phyloP scores from a whole-genome alignment of 2,797 vertebrate species.

The Artibeus jamaicensis region DNA sequence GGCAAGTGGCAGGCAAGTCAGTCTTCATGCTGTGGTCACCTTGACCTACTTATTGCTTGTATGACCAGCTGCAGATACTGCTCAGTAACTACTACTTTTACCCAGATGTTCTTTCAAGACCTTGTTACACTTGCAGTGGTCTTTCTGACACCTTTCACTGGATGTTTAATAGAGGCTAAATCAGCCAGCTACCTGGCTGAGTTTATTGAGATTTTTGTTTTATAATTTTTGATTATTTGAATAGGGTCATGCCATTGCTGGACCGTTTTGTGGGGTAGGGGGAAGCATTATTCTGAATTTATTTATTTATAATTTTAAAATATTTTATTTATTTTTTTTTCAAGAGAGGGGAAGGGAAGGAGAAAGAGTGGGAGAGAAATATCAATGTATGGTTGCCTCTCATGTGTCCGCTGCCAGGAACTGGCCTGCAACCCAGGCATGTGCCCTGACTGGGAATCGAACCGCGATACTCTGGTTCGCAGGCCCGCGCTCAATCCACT shows the following conservation, averaged over 20 bases:
- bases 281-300: conserved; percentile 12
- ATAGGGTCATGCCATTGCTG: not conserved
- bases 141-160: not conserved
- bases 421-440: no score
- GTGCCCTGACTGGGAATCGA: no score
- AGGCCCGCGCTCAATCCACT: no score
- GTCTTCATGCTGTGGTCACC: not conserved
- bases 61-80: not conserved
- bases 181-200: not conserved
- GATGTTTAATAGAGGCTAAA: not conserved
- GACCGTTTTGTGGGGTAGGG: not conserved
- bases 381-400: no score
- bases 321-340: no score
- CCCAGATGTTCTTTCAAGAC: not conserved
- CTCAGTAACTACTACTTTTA: not conserved
- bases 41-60: not conserved
- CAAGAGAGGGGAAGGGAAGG: no score
- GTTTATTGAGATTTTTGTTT: not conserved
- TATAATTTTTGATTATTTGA: not conserved
- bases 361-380: no score
- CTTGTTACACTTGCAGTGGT: not conserved
- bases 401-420: no score
- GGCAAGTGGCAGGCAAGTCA: not conserved
- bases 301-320: no score
- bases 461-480: no score